A percentile compares a stretch with the other conserved stretches of the same genome.
Evolutionary conservation across 2,888 invertebrate species (phyloP).

Genomic region (Melikaiella ostensackeni): DNA sequence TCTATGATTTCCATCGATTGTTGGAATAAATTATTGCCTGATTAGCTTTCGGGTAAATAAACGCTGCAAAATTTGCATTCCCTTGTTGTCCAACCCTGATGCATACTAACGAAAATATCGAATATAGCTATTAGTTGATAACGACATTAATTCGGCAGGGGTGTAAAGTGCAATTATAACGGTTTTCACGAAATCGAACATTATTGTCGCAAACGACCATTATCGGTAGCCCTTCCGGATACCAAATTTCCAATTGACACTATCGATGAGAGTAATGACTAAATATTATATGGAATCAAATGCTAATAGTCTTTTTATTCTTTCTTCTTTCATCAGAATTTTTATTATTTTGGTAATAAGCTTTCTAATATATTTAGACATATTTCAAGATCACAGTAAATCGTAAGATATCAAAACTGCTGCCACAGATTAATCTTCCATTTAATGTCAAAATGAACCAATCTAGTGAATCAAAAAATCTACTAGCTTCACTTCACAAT

Average conservation of each 20-base stretch:
- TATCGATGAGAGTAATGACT: not conserved
- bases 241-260: not conserved
- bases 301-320: too few relatives aligned
- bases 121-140: constrained; percentile 31
- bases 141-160: constrained; percentile 21
- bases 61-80: constrained; percentile 9
- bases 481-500: too few relatives aligned
- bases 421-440: too few relatives aligned
- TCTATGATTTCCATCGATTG: not conserved
- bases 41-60: constrained; percentile 24
- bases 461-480: too few relatives aligned
- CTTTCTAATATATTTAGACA: too few relatives aligned
- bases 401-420: too few relatives aligned
- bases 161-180: constrained; percentile 21
- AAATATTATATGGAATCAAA: not conserved
- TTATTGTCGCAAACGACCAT: constrained; percentile 10
- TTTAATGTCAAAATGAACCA: too few relatives aligned
- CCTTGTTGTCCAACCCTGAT: constrained; percentile 10
- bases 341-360: not conserved
- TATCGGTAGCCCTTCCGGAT: not conserved
- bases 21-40: constrained; percentile 19
- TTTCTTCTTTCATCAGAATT: not conserved
- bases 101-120: constrained; percentile 25
- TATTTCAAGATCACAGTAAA: too few relatives aligned
- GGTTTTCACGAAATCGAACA: constrained; percentile 19